phyloP scores from a whole-genome alignment of 2,797 vertebrate genomes.

The Xyrichtys novacula region DNA sequence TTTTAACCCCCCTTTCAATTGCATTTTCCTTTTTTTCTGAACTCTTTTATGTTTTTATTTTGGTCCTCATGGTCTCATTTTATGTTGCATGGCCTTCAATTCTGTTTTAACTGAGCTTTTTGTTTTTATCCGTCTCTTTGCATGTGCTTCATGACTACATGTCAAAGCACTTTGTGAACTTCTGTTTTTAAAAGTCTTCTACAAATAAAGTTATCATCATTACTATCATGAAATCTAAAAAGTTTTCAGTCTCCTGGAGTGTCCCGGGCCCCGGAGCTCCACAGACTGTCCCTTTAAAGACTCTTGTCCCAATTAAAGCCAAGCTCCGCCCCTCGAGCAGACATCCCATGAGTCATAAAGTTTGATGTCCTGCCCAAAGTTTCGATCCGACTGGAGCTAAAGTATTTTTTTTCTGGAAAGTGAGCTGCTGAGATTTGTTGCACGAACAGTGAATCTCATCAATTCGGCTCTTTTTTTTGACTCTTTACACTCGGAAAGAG shows the following conservation, averaged over 20 bases:
- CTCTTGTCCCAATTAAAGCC: constrained; percentile 68
- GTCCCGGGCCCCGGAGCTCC: constrained; percentile 14
- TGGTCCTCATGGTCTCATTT: too few species aligned
- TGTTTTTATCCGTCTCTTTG: too few species aligned
- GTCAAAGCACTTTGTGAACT: too few species aligned
- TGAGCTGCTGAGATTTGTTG: constrained; percentile 84
- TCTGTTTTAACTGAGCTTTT: too few species aligned
- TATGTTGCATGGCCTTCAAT: too few species aligned
- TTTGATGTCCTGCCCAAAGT: constrained; percentile 88
- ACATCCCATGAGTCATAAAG: constrained; percentile 86
- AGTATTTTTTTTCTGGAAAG: constrained; percentile 73
- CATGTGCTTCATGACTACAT: too few species aligned
- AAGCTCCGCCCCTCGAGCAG: constrained; percentile 76
- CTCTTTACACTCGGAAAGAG: not conserved
- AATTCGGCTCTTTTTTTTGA: constrained; percentile 2
- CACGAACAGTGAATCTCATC: constrained; percentile 39
- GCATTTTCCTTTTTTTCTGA: too few species aligned
- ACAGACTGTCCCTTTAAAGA: constrained; percentile 82
- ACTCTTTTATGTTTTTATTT: too few species aligned
- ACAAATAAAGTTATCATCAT: too few species aligned
- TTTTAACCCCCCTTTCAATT: too few species aligned
- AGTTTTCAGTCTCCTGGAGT: not conserved
- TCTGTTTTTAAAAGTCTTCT: too few species aligned
- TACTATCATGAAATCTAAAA: not conserved
- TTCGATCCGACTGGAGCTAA: constrained; percentile 80